These are phyloP conservation scores for Rhingia campestris DNA, from an alignment of 2,888 invertebrate species.

Conservation along the genomic window DNA sequence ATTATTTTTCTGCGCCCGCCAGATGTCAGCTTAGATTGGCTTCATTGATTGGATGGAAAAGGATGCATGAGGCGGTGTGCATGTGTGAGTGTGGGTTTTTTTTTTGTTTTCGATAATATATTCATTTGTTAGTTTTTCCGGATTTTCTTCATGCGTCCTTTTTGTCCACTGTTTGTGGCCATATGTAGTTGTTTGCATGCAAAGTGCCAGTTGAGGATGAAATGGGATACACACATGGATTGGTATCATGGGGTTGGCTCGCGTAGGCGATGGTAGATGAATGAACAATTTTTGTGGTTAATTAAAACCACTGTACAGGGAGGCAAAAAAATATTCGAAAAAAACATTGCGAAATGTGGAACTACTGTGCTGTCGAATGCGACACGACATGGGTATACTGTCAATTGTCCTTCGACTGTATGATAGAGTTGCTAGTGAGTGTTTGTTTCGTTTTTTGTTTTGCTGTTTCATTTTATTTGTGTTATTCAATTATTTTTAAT, in stretches of 20 bases:
- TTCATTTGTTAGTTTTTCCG: conserved; percentile 62
- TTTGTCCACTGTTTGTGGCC: neutral
- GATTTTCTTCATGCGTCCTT: conserved; percentile 25
- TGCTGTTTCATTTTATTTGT: conserved; percentile 11
- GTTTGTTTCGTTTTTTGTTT: too few relatives aligned
- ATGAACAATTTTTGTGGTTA: conserved; percentile 63
- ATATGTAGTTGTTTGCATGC: conserved; percentile 31
- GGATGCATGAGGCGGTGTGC: neutral
- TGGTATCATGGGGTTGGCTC: neutral
- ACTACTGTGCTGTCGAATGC: conserved; percentile 12
- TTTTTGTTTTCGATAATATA: conserved; percentile 59
- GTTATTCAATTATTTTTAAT: conserved; percentile 61
- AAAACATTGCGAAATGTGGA: conserved; percentile 35
- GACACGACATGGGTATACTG: conserved; percentile 34
- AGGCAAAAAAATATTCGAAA: conserved; percentile 34
- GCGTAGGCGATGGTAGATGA: neutral
- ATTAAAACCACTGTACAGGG: conserved; percentile 48
- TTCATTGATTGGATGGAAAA: conserved; percentile 58
- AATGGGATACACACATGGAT: neutral
- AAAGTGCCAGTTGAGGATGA: conserved; percentile 9
- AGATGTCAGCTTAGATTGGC: conserved; percentile 66
- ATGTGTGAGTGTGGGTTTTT: conserved; percentile 18
- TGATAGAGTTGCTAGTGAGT: conserved; percentile 14
- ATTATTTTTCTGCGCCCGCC: conserved; percentile 44
- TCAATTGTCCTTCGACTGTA: conserved; percentile 38